phyloP scores from a whole-genome alignment of 2,888 invertebrate genomes.

The Drosophila maculinotata region DNA sequence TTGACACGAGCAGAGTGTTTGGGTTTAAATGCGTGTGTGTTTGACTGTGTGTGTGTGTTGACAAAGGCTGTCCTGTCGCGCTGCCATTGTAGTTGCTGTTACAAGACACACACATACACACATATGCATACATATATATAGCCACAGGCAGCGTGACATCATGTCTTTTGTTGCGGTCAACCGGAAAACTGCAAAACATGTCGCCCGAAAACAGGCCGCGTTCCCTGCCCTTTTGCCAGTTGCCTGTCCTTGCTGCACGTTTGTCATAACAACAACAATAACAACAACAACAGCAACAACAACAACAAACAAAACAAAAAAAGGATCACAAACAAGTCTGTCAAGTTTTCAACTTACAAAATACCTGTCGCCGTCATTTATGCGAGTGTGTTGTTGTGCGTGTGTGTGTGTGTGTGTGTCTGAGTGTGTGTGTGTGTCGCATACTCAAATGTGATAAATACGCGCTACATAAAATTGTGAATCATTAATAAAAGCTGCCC shows the following conservation, averaged over 20 bases:
- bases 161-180: slow-evolving; percentile 85
- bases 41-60: slow-evolving; percentile 38
- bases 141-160: slow-evolving; percentile 80
- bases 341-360: slow-evolving; percentile 81
- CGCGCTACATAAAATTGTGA: slow-evolving; percentile 74
- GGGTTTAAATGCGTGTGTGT: slow-evolving; percentile 14
- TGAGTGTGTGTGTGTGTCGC: slow-evolving; percentile 37
- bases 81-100: slow-evolving; percentile 70
- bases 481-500: slow-evolving; percentile 78
- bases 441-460: slow-evolving; percentile 76
- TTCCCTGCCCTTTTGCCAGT: slow-evolving; percentile 36
- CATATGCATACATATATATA: not conserved
- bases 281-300: slow-evolving; percentile 26
- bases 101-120: slow-evolving; percentile 49
- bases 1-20: slow-evolving; percentile 61
- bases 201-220: slow-evolving; percentile 64
- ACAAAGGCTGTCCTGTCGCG: slow-evolving; percentile 63
- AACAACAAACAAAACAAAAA: slow-evolving; percentile 43
- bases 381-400: slow-evolving; percentile 14
- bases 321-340: slow-evolving; percentile 82
- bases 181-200: slow-evolving; percentile 83
- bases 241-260: slow-evolving; percentile 48
- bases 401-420: slow-evolving; percentile 14
- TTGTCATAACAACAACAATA: slow-evolving; percentile 64
- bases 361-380: slow-evolving; percentile 71